These are phyloP conservation scores for Dipodomys merriami DNA, from an alignment of 2,113 vertebrate species.

Conservation along the genomic window DNA sequence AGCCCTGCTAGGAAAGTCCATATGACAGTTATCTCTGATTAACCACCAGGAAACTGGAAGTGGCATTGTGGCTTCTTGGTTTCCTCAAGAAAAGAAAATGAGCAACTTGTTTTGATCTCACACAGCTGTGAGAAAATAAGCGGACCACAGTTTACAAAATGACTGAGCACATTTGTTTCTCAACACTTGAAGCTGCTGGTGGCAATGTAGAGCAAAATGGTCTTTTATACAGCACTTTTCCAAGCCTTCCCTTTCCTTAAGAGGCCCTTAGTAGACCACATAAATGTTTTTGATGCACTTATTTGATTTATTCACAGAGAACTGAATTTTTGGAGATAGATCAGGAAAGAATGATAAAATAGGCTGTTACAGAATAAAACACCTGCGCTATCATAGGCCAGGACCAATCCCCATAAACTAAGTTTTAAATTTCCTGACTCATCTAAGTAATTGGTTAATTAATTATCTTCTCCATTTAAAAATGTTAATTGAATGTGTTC, in stretches of 20 bases:
- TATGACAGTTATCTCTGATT: too few relatives aligned
- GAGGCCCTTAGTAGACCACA: not conserved
- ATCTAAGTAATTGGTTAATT: conserved; percentile 26
- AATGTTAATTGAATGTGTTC: conserved; percentile 17
- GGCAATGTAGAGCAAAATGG: conserved; percentile 7
- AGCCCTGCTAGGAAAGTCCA: too few relatives aligned
- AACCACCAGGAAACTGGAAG: too few relatives aligned
- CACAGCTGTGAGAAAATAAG: conserved; percentile 77
- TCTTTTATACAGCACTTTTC: conserved; percentile 57
- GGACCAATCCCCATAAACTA: not conserved
- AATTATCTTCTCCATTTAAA: conserved; percentile 35
- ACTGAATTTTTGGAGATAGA: conserved; percentile 35
- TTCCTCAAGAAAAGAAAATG: conserved; percentile 71
- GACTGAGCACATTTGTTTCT: conserved; percentile 69
- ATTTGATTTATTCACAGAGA: conserved; percentile 47
- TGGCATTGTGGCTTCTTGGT: conserved; percentile 31
- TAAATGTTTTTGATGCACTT: not conserved
- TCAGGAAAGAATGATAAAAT: not conserved
- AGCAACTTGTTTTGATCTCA: conserved; percentile 71
- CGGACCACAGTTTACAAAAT: conserved; percentile 35
- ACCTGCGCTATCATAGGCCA: not conserved
- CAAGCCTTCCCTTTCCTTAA: not conserved
- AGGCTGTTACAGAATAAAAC: not conserved
- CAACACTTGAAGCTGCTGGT: conserved; percentile 59
- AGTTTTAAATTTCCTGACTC: conserved; percentile 33